Base-by-base conservation (phyloP, 92 coral and sea anemone genomes). In the Blastomussa wellsi region DNA sequence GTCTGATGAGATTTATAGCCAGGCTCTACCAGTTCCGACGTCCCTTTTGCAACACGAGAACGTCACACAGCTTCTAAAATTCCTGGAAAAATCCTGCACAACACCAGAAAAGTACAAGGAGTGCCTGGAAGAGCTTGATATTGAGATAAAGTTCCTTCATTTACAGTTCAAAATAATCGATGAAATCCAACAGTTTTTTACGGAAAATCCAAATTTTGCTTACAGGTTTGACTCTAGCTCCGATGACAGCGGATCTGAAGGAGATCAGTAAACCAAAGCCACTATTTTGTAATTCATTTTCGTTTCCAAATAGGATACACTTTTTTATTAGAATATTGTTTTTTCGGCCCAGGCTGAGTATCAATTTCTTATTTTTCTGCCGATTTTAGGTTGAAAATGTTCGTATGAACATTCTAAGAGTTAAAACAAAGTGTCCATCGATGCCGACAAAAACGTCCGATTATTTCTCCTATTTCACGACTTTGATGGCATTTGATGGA, bases 101-200 rank as follows among this genome's bases (percentile, higher is more conserved):
- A 75, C 90, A 13, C 68, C 64, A 36, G 90, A 81, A 31, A 89
- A 81, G 81, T 89, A 73, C 49, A 44, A 76, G 69, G 84, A 81
- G 33, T 67, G 89, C 69, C 57, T 89, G 80, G 49, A 48, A 42
- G 90, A 89, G 41, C 87, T 89, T 17, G 89, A 89, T 57, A 72
- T 86, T 41, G 92, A 89, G 76, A 62, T 89, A 38, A 86, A 89
- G 84, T 89, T 89, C 70, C 92, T 89, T 70, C 92, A 89, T 31
- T 89, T 89, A 55, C 92, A 89, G 81, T 89, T 80, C 80, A 81
- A 47, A 76, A 86, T 89, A 41, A 75, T 89, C 68, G 84, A 81
- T 19, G 92, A 89, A 80, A 52, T 89, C 32, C 79, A 80, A 75
- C 72, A 85, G 60, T 85, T 89, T 49, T 78, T 84, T 42, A 89